Base-by-base conservation (phyloP, 2,888 invertebrate genomes). In the Nematopogon swammerdamellus region DNA sequence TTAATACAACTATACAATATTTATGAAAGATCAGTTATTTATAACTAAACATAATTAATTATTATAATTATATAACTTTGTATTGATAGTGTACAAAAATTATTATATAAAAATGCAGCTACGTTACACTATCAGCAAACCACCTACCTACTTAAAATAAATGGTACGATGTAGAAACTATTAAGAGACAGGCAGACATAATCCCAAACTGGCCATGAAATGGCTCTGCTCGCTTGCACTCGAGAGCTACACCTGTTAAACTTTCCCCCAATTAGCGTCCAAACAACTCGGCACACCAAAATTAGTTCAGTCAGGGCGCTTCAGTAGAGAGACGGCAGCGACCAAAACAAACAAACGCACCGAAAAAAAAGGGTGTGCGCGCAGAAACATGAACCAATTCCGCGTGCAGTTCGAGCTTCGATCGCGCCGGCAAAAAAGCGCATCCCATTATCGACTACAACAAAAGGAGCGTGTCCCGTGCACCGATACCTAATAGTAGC, bases 401-500 rank as follows among this genome's bases (percentile, higher is more conserved):
- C 8, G 36, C 11, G 36, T 36, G 36, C 36, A 36, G 8, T 36
- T 36, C 36, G 36, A 36, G 36, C 36, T 36, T 36, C 71, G 72
- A 69, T 72, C 67, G 69, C 64, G 67, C 63, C 68, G 70, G 70
- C 71, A 67, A 76, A 71, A 79, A 79, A 79, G 74, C 76, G 79
- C 79, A 77, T 77, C 76, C 71, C 71, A 77, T 77, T 77, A 79
- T 79, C 76, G 77, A 77, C 72, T 77, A 73, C 75, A 76, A 77
- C 75, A 79, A 76, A 79, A 77, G 77, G 76, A 75, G 36, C 36
- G 36, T 8, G 30, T 45, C 70, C 72, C 69, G 71, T 74, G 74
- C 76, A 77, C 70, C 75, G 76, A 75, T 79, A 77, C 77, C 79
- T 77, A 79, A 79, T 77, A 76, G 77, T 74, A 75, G 76, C 76